Conservation (phyloP, 2,113 vertebrate species). For the Plectropomus leopardus region DNA sequence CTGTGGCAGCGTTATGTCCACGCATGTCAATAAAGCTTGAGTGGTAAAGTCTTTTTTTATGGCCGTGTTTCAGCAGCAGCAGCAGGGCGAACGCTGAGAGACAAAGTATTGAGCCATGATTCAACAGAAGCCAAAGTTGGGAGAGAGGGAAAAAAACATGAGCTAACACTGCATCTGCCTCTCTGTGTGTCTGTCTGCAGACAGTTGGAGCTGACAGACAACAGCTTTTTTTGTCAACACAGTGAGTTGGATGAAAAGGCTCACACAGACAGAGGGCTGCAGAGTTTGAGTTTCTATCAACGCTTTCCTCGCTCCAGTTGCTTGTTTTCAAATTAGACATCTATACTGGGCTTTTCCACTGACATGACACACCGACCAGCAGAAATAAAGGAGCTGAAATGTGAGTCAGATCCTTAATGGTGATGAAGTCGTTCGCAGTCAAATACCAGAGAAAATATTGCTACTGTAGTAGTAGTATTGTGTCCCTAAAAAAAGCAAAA, state of each 20-base stretch:
- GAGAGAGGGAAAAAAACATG: not conserved
- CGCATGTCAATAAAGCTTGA: slow-evolving; percentile 68
- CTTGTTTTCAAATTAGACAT: slow-evolving; percentile 10
- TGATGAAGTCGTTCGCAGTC: slow-evolving; percentile 33
- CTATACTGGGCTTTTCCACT: not conserved
- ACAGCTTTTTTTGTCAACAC: slow-evolving; percentile 54
- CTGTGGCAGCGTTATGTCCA: slow-evolving; percentile 52
- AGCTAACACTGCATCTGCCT: slow-evolving; percentile 1
- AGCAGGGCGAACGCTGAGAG: slow-evolving; percentile 20
- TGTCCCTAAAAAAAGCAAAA: no score
- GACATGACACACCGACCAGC: not conserved
- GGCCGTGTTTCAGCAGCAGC: slow-evolving; percentile 51
- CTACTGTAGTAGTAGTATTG: no score
- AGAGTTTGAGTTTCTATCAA: not conserved
- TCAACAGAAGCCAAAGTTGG: slow-evolving; percentile 40
- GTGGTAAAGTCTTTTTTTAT: slow-evolving; percentile 50
- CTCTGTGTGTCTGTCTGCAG: slow-evolving; percentile 39
- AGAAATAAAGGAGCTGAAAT: slow-evolving; percentile 10
- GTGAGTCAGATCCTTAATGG: not conserved
- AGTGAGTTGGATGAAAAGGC: slow-evolving; percentile 20
- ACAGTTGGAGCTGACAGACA: slow-evolving; percentile 49
- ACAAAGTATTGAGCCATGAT: slow-evolving; percentile 28
- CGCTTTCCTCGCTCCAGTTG: not conserved
- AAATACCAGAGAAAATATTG: no score
- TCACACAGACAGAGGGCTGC: slow-evolving; percentile 3